Percentiles rank a stretch among this genome's conserved stretches.
Conservation (phyloP, 2,888 invertebrate genomes). For the Ceramica pisi region DNA sequence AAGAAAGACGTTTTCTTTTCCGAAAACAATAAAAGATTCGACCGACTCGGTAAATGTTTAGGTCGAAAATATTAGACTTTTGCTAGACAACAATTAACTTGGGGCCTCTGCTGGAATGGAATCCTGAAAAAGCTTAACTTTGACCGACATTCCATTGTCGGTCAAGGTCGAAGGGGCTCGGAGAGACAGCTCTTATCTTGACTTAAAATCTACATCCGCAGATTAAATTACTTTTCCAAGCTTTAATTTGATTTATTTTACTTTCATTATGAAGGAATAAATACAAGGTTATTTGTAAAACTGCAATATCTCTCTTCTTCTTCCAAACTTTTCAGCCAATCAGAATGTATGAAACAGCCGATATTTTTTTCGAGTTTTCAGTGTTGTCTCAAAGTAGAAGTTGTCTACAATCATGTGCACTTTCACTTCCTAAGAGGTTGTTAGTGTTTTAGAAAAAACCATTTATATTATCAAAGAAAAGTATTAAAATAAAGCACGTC, state of each 20-base stretch:
- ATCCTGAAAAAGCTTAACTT: slow-evolving; percentile 52
- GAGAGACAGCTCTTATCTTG: slow-evolving; percentile 30
- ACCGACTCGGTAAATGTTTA: slow-evolving; percentile 41
- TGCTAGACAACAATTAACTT: slow-evolving; percentile 40
- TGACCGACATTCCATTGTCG: slow-evolving; percentile 52
- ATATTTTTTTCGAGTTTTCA: too few relatives aligned
- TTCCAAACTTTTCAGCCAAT: too few relatives aligned
- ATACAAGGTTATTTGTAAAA: too few relatives aligned
- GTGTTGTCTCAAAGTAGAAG: too few relatives aligned
- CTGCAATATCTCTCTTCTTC: too few relatives aligned
- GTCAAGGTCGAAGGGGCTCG: slow-evolving; percentile 43
- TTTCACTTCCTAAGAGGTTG: too few relatives aligned
- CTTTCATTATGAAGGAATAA: not conserved
- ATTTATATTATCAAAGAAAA: not conserved
- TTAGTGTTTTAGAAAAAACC: too few relatives aligned
- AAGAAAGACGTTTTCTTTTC: slow-evolving; percentile 8
- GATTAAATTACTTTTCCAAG: slow-evolving; percentile 45
- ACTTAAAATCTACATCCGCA: slow-evolving; percentile 35
- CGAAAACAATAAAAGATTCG: slow-evolving; percentile 12
- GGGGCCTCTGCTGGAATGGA: slow-evolving; percentile 21
- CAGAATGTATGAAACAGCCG: too few relatives aligned
- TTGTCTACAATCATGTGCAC: too few relatives aligned
- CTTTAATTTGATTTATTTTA: slow-evolving; percentile 29
- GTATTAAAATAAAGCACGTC: slow-evolving; percentile 20
- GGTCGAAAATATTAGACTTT: slow-evolving; percentile 46